These are phyloP conservation scores for Gryon sp. DNA, from an alignment of 1,140 invertebrate genomes.

Conservation along the genomic window DNA sequence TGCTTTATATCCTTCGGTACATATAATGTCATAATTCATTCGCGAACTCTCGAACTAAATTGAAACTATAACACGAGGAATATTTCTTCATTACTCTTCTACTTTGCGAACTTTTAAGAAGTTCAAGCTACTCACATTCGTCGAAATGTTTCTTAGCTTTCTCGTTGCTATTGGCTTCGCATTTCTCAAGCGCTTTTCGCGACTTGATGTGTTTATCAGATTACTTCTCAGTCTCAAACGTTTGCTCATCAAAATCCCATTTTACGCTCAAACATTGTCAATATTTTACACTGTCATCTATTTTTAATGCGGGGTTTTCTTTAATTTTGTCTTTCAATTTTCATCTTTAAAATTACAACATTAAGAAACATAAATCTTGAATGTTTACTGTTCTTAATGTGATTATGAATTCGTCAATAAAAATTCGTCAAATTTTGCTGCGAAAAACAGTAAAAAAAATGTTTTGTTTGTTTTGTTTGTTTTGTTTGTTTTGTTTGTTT, in stretches of 20 bases:
- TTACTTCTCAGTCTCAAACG: conserved; percentile 16
- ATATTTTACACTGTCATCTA: too few relatives aligned
- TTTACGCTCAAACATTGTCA: too few relatives aligned
- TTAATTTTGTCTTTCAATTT: too few relatives aligned
- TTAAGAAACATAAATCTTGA: too few relatives aligned
- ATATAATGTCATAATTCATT: conserved; percentile 61
- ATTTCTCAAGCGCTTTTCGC: conserved; percentile 14
- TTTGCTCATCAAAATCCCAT: conserved; percentile 26
- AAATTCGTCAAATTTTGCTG: too few relatives aligned
- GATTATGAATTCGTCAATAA: too few relatives aligned
- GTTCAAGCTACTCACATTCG: conserved; percentile 42
- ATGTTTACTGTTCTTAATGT: too few relatives aligned
- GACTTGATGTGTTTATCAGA: conserved; percentile 31
- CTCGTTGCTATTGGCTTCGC: conserved; percentile 23
- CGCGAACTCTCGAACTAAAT: conserved; percentile 59
- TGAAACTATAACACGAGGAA: conserved; percentile 60
- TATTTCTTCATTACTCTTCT: conserved; percentile 63
- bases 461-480: too few relatives aligned
- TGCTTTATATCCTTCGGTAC: conserved; percentile 55
- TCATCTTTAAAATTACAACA: too few relatives aligned
- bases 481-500: too few relatives aligned
- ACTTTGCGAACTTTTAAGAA: conserved; percentile 56
- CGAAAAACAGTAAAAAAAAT: too few relatives aligned
- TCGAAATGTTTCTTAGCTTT: conserved; percentile 45
- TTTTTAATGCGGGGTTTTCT: too few relatives aligned